These are phyloP conservation scores for Oreotrochilus melanogaster DNA, from an alignment of 2,113 vertebrate species.

Conservation along the genomic window DNA sequence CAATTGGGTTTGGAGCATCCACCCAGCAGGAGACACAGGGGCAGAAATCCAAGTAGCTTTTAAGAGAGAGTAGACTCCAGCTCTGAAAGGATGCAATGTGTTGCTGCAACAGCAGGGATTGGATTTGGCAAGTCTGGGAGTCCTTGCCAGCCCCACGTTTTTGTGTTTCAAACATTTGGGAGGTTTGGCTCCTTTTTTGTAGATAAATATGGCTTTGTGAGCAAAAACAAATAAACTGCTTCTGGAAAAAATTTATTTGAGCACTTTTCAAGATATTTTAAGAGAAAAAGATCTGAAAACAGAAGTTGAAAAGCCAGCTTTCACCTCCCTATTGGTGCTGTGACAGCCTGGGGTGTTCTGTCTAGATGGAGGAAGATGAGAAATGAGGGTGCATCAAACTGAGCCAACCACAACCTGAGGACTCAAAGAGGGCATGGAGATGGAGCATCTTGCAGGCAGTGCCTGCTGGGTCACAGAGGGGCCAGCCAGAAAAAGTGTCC, in stretches of 20 bases:
- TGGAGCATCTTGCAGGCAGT: background rate
- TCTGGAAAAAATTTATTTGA: background rate
- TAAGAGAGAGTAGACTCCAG: background rate
- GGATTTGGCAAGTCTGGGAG: slow-evolving; percentile 33
- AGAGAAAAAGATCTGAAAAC: background rate
- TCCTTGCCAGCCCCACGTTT: background rate
- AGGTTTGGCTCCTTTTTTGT: background rate
- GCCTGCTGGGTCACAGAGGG: accelerated
- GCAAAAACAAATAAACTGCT: slow-evolving; percentile 37
- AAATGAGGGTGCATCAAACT: background rate
- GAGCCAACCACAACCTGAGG: background rate
- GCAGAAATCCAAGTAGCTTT: slow-evolving; percentile 49
- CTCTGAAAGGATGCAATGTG: background rate
- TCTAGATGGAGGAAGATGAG: background rate
- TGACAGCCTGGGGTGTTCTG: background rate
- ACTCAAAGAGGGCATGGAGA: background rate
- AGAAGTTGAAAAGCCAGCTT: background rate
- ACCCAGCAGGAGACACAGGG: background rate
- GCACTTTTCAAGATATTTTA: slow-evolving; percentile 35
- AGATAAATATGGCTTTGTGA: slow-evolving; percentile 39
- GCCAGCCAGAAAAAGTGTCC: background rate
- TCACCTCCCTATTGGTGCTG: background rate
- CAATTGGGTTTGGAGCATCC: slow-evolving; percentile 9
- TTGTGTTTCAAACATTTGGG: slow-evolving; percentile 30
- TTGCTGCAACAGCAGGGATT: slow-evolving; percentile 24